Percentiles rank a stretch among this genome's conserved stretches.
phyloP scores from a whole-genome alignment of 1,140 invertebrate genomes.

The Lanistes nyassanus region DNA sequence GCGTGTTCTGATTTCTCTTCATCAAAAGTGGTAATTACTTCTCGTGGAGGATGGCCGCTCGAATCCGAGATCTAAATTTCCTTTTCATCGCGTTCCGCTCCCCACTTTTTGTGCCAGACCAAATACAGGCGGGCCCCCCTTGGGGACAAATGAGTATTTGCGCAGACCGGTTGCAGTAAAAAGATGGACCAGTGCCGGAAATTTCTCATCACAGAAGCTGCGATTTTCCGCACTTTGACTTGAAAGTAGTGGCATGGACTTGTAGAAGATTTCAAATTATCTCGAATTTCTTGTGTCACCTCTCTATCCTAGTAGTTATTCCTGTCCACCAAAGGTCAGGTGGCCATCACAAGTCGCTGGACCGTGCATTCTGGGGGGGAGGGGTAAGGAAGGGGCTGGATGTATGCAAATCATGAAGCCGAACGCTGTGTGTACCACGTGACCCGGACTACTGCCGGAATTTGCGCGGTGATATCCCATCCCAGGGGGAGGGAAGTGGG shows the following conservation, averaged over 20 bases:
- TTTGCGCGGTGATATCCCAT: no score
- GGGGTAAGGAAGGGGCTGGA: not conserved
- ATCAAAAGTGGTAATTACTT: slow-evolving; percentile 38
- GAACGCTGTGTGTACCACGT: no score
- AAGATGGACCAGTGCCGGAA: slow-evolving; percentile 7
- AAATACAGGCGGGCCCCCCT: slow-evolving; percentile 16
- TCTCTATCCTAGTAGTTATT: not conserved
- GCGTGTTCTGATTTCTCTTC: slow-evolving; percentile 32
- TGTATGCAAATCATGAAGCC: not conserved
- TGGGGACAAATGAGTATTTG: slow-evolving; percentile 21
- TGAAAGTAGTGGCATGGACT: slow-evolving; percentile 13
- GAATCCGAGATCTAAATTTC: slow-evolving; percentile 34
- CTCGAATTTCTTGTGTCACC: slow-evolving; percentile 11
- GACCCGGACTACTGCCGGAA: no score
- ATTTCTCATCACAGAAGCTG: slow-evolving; percentile 14
- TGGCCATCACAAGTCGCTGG: not conserved
- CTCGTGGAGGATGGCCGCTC: slow-evolving; percentile 29
- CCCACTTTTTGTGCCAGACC: slow-evolving; percentile 20
- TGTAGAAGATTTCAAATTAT: slow-evolving; percentile 1
- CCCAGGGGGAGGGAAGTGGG: no score
- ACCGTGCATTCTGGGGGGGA: not conserved
- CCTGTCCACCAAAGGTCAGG: no score
- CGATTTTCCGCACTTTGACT: slow-evolving; percentile 21
- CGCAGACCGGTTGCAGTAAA: slow-evolving; percentile 8
- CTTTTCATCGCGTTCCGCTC: slow-evolving; percentile 28